These are phyloP conservation scores for Eurytoma adleriae DNA, from an alignment of 2,888 invertebrate genomes.

Conservation along the genomic window DNA sequence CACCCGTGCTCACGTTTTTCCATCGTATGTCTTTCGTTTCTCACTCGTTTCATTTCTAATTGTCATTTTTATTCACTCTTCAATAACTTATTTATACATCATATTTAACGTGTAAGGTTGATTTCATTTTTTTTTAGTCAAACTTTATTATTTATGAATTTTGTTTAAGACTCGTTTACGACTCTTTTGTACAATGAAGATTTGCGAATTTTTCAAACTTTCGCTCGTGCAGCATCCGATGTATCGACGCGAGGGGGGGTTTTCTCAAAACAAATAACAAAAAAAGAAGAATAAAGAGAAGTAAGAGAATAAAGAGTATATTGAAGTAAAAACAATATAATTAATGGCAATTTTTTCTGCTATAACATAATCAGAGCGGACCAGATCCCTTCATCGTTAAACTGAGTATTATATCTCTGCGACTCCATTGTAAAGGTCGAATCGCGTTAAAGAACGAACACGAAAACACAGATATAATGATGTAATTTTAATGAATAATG, in stretches of 20 bases:
- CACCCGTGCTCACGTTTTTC: not conserved
- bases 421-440: constrained; percentile 38
- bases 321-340: constrained; percentile 22
- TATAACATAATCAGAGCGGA: constrained; percentile 54
- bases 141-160: not conserved
- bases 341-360: constrained; percentile 49
- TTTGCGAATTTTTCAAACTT: constrained; percentile 31
- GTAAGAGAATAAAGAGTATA: constrained; percentile 15
- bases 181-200: not conserved
- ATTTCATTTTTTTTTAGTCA: not conserved
- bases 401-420: constrained; percentile 36
- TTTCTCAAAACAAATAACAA: constrained; percentile 4
- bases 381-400: constrained; percentile 54
- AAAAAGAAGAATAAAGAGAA: no score
- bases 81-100: constrained; percentile 10
- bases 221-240: constrained; percentile 43
- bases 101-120: not conserved
- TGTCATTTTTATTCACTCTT: not conserved
- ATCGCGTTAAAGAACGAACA: constrained; percentile 23
- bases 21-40: no score
- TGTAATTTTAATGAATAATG: constrained; percentile 7
- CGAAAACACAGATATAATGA: constrained; percentile 10
- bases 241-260: constrained; percentile 1
- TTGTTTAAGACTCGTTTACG: constrained; percentile 5
- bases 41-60: constrained; percentile 14